phyloP scores from a whole-genome alignment of 2,888 invertebrate genomes.

The Coleophora flavipennella region DNA sequence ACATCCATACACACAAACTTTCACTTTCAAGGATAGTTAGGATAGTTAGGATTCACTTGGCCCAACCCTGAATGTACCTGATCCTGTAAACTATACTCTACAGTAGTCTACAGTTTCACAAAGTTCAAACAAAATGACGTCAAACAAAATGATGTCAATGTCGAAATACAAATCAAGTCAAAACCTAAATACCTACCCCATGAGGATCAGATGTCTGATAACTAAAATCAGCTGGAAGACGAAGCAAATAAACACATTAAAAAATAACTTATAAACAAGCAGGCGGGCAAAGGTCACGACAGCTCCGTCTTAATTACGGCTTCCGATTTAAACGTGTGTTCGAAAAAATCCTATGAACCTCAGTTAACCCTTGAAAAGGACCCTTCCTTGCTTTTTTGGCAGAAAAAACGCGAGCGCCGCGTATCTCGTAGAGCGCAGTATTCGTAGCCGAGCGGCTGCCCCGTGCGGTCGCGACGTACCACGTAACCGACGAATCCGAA shows the following conservation, averaged over 20 bases:
- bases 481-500: constrained; percentile 32
- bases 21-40: too few species aligned
- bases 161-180: too few species aligned
- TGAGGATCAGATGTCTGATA: too few species aligned
- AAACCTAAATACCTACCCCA: too few species aligned
- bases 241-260: too few species aligned
- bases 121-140: too few species aligned
- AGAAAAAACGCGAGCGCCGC: constrained; percentile 46
- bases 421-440: constrained; percentile 38
- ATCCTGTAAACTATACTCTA: too few species aligned
- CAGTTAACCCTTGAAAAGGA: constrained; percentile 61
- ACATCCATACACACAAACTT: too few species aligned
- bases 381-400: constrained; percentile 65
- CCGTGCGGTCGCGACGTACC: constrained; percentile 50
- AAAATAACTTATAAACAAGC: not conserved
- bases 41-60: too few species aligned
- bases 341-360: constrained; percentile 42
- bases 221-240: not conserved
- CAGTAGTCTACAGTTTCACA: too few species aligned
- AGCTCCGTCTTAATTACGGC: constrained; percentile 27
- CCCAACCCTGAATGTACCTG: too few species aligned
- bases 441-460: constrained; percentile 60
- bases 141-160: too few species aligned
- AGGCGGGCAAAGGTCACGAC: constrained; percentile 15
- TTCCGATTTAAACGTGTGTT: not conserved